These are phyloP conservation scores for Saimiri boliviensis DNA, from an alignment of 2,113 vertebrate genomes.

Conservation along the genomic window DNA sequence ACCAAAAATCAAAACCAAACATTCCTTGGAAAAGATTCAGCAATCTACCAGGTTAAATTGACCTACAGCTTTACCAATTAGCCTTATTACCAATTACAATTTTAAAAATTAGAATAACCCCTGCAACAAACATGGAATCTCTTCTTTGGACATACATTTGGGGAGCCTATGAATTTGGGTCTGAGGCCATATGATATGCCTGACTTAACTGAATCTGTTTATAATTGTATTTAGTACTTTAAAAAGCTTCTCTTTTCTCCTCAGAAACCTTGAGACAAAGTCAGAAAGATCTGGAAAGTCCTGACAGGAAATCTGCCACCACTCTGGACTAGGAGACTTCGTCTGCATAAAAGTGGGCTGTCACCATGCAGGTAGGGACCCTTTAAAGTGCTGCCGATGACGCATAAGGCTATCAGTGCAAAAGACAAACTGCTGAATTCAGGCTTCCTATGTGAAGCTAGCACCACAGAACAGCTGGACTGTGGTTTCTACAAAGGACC, in stretches of 20 bases:
- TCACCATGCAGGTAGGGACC: neutral
- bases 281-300: neutral
- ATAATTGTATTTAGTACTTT: neutral
- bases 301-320: neutral
- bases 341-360: neutral
- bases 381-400: neutral
- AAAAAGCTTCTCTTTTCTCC: neutral
- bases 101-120: neutral
- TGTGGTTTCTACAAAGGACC: neutral
- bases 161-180: neutral
- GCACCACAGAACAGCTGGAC: neutral
- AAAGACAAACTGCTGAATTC: neutral
- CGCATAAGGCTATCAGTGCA: neutral
- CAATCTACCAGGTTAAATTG: neutral
- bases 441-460: neutral
- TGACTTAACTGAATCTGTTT: neutral
- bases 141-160: neutral
- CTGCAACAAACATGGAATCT: neutral
- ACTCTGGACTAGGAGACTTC: neutral
- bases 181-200: neutral
- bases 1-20: neutral
- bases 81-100: neutral
- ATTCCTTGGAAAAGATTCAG: neutral
- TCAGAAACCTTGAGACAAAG: neutral
- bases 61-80: neutral